phyloP scores from a whole-genome alignment of 2,888 invertebrate species.

The Leptodirus hochenwartii region DNA sequence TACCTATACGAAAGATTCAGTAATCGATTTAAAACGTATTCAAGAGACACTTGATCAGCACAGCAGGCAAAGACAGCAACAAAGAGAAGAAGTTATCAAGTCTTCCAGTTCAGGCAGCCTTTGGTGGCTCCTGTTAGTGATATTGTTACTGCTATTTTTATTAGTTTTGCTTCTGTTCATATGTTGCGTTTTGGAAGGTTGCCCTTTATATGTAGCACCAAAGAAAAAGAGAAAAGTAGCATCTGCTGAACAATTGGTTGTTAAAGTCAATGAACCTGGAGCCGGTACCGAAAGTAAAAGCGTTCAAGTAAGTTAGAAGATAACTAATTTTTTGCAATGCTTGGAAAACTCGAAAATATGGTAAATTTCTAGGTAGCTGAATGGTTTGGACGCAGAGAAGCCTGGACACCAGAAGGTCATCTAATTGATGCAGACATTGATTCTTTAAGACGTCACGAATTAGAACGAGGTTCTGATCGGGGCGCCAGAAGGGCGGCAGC shows the following conservation, averaged over 20 bases:
- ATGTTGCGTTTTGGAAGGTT: conserved; percentile 72
- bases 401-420: conserved; percentile 59
- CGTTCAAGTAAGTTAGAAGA: too few species aligned
- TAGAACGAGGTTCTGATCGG: conserved; percentile 56
- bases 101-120: conserved; percentile 38
- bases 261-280: conserved; percentile 18
- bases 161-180: conserved; percentile 52
- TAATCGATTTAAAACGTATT: conserved; percentile 54
- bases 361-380: too few species aligned
- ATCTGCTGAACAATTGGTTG: conserved; percentile 55
- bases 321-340: too few species aligned
- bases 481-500: conserved; percentile 18
- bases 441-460: conserved; percentile 57
- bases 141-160: conserved; percentile 56
- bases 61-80: conserved; percentile 9
- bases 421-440: conserved; percentile 44
- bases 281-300: conserved; percentile 54
- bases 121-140: conserved; percentile 56
- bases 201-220: conserved; percentile 67
- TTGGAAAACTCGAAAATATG: too few species aligned
- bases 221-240: conserved; percentile 57
- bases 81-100: conserved; percentile 9
- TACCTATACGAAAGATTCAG: conserved; percentile 38
- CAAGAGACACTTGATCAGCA: conserved; percentile 34
- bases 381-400: conserved; percentile 61